phyloP scores from a whole-genome alignment of 2,888 invertebrate genomes.

The Philopedon plagiatum region DNA sequence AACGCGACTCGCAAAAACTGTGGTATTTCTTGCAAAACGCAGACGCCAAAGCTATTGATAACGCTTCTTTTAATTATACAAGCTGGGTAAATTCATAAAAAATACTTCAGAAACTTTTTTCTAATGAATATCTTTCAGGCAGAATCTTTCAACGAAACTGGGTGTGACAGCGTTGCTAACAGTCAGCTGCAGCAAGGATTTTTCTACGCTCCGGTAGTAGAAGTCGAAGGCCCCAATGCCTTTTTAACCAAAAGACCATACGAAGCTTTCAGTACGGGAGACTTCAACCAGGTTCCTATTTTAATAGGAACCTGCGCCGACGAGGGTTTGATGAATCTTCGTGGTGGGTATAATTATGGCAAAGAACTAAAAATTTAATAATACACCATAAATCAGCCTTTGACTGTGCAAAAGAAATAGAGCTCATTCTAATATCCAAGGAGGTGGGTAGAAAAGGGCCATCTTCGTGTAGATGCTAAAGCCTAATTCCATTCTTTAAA shows the following conservation, averaged over 20 bases:
- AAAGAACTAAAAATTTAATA: no score
- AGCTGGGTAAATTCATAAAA: constrained; percentile 37
- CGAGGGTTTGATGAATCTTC: constrained; percentile 44
- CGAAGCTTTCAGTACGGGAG: constrained; percentile 46
- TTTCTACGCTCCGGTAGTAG: constrained; percentile 54
- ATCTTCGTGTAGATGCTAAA: no score
- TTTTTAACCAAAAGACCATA: constrained; percentile 55
- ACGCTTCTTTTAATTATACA: constrained; percentile 35
- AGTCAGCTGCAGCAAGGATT: constrained; percentile 45
- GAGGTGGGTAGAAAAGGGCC: no score
- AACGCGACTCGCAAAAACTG: constrained; percentile 34
- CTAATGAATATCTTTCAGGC: constrained; percentile 37
- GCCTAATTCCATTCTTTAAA: no score
- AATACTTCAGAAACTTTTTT: no score
- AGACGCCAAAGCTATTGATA: constrained; percentile 39
- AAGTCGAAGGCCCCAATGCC: constrained; percentile 50
- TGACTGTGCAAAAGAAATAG: no score
- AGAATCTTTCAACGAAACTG: constrained; percentile 17
- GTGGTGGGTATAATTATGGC: no score
- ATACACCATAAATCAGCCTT: no score
- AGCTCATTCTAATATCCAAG: no score
- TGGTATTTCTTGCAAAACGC: constrained; percentile 29
- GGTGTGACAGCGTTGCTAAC: constrained; percentile 30
- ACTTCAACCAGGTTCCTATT: constrained; percentile 54
- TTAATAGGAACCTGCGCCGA: constrained; percentile 56